phyloP scores from a whole-genome alignment of 2,888 invertebrate species.

The Drosophila yooni region DNA sequence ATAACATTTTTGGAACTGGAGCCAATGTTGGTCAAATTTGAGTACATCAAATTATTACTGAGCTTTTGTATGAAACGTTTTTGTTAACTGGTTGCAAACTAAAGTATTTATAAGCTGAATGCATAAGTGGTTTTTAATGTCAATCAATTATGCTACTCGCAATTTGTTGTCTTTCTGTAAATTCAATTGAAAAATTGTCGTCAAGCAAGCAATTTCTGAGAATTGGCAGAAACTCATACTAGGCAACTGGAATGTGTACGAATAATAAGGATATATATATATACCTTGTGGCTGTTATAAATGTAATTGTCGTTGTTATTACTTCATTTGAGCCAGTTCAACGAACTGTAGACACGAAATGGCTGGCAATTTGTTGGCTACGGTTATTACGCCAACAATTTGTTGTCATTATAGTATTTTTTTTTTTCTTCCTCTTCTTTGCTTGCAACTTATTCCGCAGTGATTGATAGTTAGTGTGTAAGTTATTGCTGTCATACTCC shows the following conservation, averaged over 20 bases:
- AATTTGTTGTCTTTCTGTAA: not conserved
- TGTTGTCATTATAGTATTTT: slow-evolving; percentile 43
- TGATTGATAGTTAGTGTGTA: slow-evolving; percentile 59
- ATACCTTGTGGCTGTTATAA: slow-evolving; percentile 23
- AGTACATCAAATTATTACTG: not conserved
- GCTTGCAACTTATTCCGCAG: slow-evolving; percentile 30
- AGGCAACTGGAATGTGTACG: not conserved
- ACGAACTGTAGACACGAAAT: slow-evolving; percentile 62
- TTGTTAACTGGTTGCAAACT: not conserved
- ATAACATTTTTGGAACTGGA: not conserved
- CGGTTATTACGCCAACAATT: slow-evolving; percentile 56
- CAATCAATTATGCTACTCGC: not conserved
- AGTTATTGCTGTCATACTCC: slow-evolving; percentile 29
- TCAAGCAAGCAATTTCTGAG: slow-evolving; percentile 2
- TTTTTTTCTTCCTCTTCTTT: not conserved
- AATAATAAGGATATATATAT: slow-evolving; percentile 19
- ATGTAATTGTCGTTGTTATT: slow-evolving; percentile 17
- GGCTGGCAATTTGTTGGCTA: slow-evolving; percentile 33
- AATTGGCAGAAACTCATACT: slow-evolving; percentile 21
- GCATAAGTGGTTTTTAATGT: not conserved
- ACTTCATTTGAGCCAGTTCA: slow-evolving; percentile 54
- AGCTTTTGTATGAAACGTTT: not conserved
- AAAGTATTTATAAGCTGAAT: not conserved
- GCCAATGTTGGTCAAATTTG: not conserved
- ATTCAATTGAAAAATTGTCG: slow-evolving; percentile 18